phyloP scores from a whole-genome alignment of 2,888 invertebrate genomes.

The Rugalucina vietnamica region DNA sequence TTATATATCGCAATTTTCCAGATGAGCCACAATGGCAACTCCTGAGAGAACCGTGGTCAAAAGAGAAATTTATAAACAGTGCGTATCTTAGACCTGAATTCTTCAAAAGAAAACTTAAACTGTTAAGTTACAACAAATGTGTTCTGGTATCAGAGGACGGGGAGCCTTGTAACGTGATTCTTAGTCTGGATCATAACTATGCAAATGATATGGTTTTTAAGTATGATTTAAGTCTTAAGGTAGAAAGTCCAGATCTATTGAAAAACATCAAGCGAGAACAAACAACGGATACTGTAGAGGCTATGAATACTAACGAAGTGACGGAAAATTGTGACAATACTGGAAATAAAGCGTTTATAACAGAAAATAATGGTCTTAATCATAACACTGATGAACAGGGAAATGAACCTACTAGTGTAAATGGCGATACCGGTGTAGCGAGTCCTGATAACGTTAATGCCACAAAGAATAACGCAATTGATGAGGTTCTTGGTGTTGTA shows the following conservation, averaged over 20 bases:
- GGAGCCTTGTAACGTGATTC: constrained; percentile 42
- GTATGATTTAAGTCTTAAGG: constrained; percentile 50
- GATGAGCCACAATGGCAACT: constrained; percentile 64
- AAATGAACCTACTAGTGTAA: too few species aligned
- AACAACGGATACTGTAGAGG: not conserved
- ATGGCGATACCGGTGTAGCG: too few species aligned
- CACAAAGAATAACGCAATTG: not conserved
- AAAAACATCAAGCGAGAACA: not conserved
- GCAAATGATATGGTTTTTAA: constrained; percentile 38
- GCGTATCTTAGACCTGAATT: constrained; percentile 49
- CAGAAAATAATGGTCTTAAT: not conserved
- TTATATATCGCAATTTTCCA: constrained; percentile 57
- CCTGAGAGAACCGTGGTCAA: constrained; percentile 37
- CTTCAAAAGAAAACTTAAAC: constrained; percentile 48
- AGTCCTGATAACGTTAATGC: not conserved
- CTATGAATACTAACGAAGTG: not conserved
- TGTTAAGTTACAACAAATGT: constrained; percentile 45
- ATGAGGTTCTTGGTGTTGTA: not conserved
- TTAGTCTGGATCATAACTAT: constrained; percentile 28
- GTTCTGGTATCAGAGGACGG: constrained; percentile 46
- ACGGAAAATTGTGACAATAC: not conserved
- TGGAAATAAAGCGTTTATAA: not conserved
- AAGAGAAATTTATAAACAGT: constrained; percentile 40
- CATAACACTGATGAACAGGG: not conserved
- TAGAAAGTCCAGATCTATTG: constrained; percentile 1